Evolutionary conservation across 2,113 vertebrate genomes (phyloP), one percentile per base, ranked within the genome.

Genomic region (Labeo catla): DNA sequence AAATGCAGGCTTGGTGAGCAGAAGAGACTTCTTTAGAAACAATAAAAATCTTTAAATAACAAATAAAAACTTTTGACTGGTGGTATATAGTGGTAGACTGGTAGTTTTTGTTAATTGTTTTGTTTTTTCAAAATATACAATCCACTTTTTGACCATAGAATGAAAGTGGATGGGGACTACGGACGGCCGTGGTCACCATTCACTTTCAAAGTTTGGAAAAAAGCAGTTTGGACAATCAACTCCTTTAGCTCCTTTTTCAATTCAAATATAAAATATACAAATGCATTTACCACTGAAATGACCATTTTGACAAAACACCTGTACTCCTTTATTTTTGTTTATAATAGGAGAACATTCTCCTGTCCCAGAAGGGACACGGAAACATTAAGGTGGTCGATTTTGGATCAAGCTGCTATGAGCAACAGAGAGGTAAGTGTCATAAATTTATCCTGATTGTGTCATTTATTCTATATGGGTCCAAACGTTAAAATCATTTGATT

Each of bases 331-430:
- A 21, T 21, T 61, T 54, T 84, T 86, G 13, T 87, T 8, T 52
- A 49, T 79, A 50, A 52, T 57, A 98, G 98, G 97, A 98, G 90
- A 99, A 99, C 89, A 98, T 98, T 90, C 94, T 99, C 63, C 90
- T 99, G 45, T 96, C 96, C 84, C 96, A 96, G 88, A 95, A 94
- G 89, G 98, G 96, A 9, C 97, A 97, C 45, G 94, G 96, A 39
- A 97, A 97, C 86, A 97, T 99, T 89, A 99, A 99, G 93, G 98
- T 99, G 85, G 97, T 98, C 83, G 98, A 99, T 92, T 98, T 99
- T 94, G 98, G 98, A 87, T 98, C 97, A 74, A 98, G 98, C 90
- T 99, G 98, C 91, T 98, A 97, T 80, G 97, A 98, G 91, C 94
- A 98, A 88, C 96, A 98, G 93, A 96, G 96, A 94, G 97, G 97